Evolutionary conservation across 1,140 invertebrate species (phyloP).

Genomic region (Kradibia gibbosae): DNA sequence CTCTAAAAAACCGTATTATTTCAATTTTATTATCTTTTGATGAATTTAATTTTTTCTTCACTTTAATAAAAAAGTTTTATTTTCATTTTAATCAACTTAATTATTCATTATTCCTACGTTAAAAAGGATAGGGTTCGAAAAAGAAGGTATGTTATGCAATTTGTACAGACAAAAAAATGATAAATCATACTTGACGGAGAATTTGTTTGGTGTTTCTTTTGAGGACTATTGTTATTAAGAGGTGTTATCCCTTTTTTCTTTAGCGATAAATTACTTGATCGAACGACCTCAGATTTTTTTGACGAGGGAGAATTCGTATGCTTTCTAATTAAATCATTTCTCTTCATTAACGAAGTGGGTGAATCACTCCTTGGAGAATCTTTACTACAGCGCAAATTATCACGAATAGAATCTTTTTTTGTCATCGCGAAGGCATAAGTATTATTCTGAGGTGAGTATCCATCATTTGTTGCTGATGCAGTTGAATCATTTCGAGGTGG

Average conservation of each 20-base stretch:
- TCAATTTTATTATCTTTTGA: too few relatives aligned
- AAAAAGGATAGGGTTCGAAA: too few relatives aligned
- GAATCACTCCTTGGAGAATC: not conserved
- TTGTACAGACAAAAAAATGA: not conserved
- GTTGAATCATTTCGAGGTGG: slow-evolving; percentile 22
- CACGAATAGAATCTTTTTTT: not conserved
- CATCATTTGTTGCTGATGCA: not conserved
- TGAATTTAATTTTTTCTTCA: too few relatives aligned
- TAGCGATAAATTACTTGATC: not conserved
- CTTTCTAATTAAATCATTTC: not conserved
- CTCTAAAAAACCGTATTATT: too few relatives aligned
- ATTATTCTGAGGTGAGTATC: not conserved
- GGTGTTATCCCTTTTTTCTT: not conserved
- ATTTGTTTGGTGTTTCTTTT: not conserved
- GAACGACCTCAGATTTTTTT: not conserved
- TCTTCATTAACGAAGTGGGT: not conserved
- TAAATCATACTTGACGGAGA: not conserved
- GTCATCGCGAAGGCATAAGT: not conserved
- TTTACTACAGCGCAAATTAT: not conserved
- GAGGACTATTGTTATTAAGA: not conserved
- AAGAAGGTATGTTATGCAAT: too few relatives aligned
- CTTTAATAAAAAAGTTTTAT: too few relatives aligned
- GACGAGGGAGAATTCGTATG: not conserved
- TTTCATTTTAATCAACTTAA: too few relatives aligned
- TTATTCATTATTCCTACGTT: too few relatives aligned